These are phyloP conservation scores for Proterorhinus semilunaris DNA, from an alignment of 2,113 vertebrate genomes.

Conservation along the genomic window DNA sequence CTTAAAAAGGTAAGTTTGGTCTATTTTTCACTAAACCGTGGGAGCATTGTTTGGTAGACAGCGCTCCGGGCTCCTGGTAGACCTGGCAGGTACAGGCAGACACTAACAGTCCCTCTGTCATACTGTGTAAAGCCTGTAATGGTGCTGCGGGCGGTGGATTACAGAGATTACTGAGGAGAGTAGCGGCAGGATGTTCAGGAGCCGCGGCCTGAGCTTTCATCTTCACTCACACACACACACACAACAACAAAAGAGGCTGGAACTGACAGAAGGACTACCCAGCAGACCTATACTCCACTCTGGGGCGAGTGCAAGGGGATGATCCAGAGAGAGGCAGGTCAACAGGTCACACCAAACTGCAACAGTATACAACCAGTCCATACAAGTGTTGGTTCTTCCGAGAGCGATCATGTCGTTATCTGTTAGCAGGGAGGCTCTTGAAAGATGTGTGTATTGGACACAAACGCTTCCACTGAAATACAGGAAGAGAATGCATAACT, in stretches of 20 bases:
- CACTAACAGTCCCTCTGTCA: not conserved
- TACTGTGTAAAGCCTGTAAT: not conserved
- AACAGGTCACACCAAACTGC: not conserved
- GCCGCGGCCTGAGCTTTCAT: constrained; percentile 60
- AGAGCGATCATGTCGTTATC: too few relatives aligned
- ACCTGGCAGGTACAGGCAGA: not conserved
- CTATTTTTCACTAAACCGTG: too few relatives aligned
- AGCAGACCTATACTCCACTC: constrained; percentile 30
- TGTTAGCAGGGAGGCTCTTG: too few relatives aligned
- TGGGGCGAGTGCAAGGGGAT: constrained; percentile 44
- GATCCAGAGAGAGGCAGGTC: not conserved
- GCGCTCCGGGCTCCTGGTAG: too few relatives aligned
- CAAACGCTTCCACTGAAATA: too few relatives aligned
- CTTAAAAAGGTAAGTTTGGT: too few relatives aligned
- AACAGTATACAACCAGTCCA: not conserved
- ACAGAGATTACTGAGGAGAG: constrained; percentile 66
- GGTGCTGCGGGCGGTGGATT: constrained; percentile 61
- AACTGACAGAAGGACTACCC: constrained; percentile 35
- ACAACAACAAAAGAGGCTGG: constrained; percentile 49
- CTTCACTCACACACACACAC: constrained; percentile 27
- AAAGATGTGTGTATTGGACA: too few relatives aligned
- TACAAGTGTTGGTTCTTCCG: not conserved
- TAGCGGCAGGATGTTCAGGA: constrained; percentile 62
- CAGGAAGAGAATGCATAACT: too few relatives aligned
- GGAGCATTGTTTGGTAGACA: too few relatives aligned